Evolutionary conservation across 2,797 vertebrate genomes (phyloP).

Genomic region (Tapirus indicus): DNA sequence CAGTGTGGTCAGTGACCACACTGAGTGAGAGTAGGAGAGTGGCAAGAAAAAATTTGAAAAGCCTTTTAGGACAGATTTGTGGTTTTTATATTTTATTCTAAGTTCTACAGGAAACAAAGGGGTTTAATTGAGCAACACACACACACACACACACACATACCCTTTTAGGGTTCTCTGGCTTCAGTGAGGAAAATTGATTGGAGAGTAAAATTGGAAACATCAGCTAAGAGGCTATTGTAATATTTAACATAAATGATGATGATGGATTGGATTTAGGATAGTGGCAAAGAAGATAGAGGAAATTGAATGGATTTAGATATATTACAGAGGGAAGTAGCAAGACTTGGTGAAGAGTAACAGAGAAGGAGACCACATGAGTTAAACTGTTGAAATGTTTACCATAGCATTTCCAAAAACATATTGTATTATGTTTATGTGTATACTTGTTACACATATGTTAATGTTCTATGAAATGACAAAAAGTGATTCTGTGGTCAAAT

Average conservation of each 20-base stretch:
- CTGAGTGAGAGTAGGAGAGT: neutral
- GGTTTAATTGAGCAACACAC: neutral
- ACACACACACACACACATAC: neutral
- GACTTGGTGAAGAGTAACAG: neutral
- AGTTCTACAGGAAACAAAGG: neutral
- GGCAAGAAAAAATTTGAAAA: neutral
- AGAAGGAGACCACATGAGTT: neutral
- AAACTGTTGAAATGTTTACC: neutral
- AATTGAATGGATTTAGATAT: neutral
- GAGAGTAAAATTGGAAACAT: neutral
- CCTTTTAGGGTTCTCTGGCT: neutral
- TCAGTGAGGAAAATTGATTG: neutral
- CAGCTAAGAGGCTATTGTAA: neutral
- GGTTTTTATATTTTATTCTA: constrained; percentile 11
- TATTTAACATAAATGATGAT: neutral
- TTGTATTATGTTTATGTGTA: neutral
- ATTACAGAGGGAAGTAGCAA: neutral
- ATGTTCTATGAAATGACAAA: constrained; percentile 24
- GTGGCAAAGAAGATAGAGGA: neutral
- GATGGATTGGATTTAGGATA: neutral
- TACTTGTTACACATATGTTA: neutral
- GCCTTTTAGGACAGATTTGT: neutral
- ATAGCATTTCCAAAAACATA: neutral
- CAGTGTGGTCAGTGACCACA: neutral
- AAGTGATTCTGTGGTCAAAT: neutral